These are phyloP conservation scores for Dendrolimus pini DNA, from an alignment of 2,888 invertebrate genomes.

Conservation along the genomic window DNA sequence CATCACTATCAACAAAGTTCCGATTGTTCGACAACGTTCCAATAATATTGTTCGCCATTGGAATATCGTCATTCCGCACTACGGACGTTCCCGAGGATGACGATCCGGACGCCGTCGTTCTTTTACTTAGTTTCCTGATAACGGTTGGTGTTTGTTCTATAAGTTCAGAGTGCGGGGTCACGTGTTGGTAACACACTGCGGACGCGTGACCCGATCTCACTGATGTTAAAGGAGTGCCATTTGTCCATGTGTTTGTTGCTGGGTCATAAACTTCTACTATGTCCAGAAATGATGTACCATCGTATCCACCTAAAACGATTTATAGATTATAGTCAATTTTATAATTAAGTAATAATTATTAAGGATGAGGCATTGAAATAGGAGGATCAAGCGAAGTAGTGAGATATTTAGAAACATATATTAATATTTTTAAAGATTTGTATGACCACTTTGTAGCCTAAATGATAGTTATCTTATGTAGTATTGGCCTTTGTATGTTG, in stretches of 20 bases:
- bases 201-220: constrained; percentile 95
- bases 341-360: too few species aligned
- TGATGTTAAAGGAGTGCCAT: constrained; percentile 86
- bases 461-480: too few species aligned
- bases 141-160: constrained; percentile 26
- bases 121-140: constrained; percentile 28
- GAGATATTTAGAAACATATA: too few species aligned
- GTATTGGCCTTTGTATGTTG: too few species aligned
- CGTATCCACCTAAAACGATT: constrained; percentile 85
- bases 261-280: constrained; percentile 95
- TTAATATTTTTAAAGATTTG: too few species aligned
- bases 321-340: too few species aligned
- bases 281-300: constrained; percentile 89
- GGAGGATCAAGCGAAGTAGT: too few species aligned
- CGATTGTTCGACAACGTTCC: constrained; percentile 47
- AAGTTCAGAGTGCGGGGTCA: constrained; percentile 56
- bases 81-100: constrained; percentile 10
- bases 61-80: constrained; percentile 42
- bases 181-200: constrained; percentile 89
- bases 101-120: constrained; percentile 17
- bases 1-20: constrained; percentile 22
- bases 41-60: constrained; percentile 56
- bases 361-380: too few species aligned
- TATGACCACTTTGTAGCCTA: too few species aligned
- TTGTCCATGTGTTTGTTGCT: constrained; percentile 83